Evolutionary conservation across 2,888 invertebrate species (phyloP), one percentile per base, ranked within the genome.

Genomic region (Mesopsocus fuscifrons): DNA sequence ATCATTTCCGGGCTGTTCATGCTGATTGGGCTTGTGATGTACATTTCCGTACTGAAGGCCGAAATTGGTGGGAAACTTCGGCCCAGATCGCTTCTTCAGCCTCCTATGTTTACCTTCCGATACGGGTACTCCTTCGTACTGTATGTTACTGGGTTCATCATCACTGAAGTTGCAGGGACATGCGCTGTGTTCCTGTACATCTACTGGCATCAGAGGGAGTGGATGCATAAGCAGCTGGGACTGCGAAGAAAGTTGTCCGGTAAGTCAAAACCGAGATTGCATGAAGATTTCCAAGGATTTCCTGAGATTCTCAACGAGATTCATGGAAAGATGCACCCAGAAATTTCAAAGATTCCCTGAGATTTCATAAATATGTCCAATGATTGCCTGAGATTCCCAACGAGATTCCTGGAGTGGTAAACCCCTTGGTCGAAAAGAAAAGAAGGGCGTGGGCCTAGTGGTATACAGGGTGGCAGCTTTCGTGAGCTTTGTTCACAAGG

Each of bases 21-120:
- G 82, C 71, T 89, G 53, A 80, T 84, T 52, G 89, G 87, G 41
- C 73, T 89, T 60, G 84, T 89, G 55, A 84, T 88, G 71, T 89
- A 88, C 71, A 87, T 89, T 66, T 87, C 88, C 44, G 78, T 85
- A 55, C 79, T 89, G 60, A 89, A 89, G 63, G 79, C 87, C 8
- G 88, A 89, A 71, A 73, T 89, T 35, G 87, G 87, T 34, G 78
- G 79, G 55, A 89, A 89, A 62, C 66, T 89, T 46, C 71, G 83
- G 47, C 77, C 87, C 46, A 73, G 77, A 56, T 81, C 84, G 16
- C 71, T 77, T 42, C 72, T 81, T 46, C 66, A 68, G 54, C 77
- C 77, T 32, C 78, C 87, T 1, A 67, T 77, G 43, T 84, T 88
- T 67, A 81, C 78, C 45, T 87, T 85, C 60, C 73, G 73, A 54